phyloP scores from a whole-genome alignment of 2,797 vertebrate species.

The Emys orbicularis region DNA sequence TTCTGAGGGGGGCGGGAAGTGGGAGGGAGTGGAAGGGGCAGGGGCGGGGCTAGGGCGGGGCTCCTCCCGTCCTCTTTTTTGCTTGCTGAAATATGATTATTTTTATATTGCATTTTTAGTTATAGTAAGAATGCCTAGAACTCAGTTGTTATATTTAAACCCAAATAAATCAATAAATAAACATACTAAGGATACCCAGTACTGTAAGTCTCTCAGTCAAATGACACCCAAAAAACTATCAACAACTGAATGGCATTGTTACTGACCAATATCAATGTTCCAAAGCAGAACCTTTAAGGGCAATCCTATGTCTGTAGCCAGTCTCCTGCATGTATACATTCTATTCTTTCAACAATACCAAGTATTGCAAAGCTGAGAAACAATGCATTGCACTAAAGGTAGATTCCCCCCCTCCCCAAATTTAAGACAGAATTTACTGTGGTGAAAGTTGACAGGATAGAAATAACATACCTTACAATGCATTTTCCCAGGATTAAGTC shows the following conservation, averaged over 20 bases:
- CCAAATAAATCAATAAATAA: background rate
- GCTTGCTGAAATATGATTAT: background rate
- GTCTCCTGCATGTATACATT: background rate
- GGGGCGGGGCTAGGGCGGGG: no score
- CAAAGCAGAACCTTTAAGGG: accelerated
- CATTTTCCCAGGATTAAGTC: accelerated
- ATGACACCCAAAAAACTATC: background rate
- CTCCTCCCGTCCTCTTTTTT: no score
- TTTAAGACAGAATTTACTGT: background rate
- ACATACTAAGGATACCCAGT: background rate
- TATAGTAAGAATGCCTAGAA: constrained; percentile 1
- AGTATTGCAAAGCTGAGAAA: background rate
- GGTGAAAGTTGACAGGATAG: background rate
- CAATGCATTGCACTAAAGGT: background rate
- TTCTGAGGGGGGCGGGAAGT: no score
- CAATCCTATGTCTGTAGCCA: accelerated
- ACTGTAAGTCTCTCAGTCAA: constrained; percentile 18
- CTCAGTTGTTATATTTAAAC: background rate
- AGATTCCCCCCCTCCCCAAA: background rate
- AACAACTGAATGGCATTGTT: background rate
- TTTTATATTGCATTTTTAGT: constrained; percentile 42
- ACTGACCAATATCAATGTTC: background rate
- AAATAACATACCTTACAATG: constrained; percentile 16
- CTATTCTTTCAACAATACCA: background rate
- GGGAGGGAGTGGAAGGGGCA: no score